A percentile compares a stretch with the other conserved stretches of the same genome.
These are phyloP conservation scores for Lumbricus terrestris DNA, from an alignment of 2,888 invertebrate genomes.

Conservation along the genomic window DNA sequence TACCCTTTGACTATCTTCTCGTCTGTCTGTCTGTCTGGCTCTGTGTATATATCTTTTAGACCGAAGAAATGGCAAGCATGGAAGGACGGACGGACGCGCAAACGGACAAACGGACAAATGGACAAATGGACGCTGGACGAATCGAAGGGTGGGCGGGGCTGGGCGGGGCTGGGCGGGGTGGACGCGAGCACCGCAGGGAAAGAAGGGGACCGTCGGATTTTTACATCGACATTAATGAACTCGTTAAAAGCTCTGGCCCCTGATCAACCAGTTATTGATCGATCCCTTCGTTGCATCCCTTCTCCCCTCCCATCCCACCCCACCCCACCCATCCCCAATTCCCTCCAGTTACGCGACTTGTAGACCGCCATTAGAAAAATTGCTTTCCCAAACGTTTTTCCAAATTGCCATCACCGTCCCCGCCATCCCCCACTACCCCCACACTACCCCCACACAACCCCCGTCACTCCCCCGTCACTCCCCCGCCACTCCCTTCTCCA, in stretches of 20 bases:
- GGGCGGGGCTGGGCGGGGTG: neutral
- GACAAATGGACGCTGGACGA: neutral
- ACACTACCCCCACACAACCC: too few species aligned
- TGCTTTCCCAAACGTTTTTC: neutral
- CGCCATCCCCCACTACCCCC: too few species aligned
- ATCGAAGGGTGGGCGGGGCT: neutral
- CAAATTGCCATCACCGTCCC: neutral
- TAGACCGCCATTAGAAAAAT: slow-evolving; percentile 7
- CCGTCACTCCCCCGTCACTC: neutral
- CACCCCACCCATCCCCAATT: too few species aligned
- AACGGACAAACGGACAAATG: neutral
- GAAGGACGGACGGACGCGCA: neutral
- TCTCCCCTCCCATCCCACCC: too few species aligned
- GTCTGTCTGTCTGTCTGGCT: too few species aligned
- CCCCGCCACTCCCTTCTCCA: neutral
- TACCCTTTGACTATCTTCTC: too few species aligned
- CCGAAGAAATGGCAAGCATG: too few species aligned
- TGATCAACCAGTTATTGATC: slow-evolving; percentile 10
- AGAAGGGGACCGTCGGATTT: neutral
- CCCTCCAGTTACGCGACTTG: neutral
- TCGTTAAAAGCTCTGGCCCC: neutral
- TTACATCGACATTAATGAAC: slow-evolving; percentile 15
- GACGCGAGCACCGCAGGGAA: neutral
- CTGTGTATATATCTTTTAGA: too few species aligned
- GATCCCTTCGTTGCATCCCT: neutral